Evolutionary conservation across 2,113 vertebrate species (phyloP).

Genomic region (Dermatemys mawii): DNA sequence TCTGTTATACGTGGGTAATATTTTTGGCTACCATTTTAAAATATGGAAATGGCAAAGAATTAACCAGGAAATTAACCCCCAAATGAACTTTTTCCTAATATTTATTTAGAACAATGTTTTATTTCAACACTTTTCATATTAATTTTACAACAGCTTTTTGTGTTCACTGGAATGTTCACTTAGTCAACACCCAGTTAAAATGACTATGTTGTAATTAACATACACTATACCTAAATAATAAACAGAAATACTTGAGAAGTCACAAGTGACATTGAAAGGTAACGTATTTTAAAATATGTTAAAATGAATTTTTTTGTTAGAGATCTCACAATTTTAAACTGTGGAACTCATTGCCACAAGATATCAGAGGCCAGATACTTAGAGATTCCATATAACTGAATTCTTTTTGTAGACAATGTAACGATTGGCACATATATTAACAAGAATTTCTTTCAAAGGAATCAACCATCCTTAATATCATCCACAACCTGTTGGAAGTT

Average conservation of each 20-base stretch:
- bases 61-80: background rate
- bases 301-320: background rate
- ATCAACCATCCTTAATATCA: background rate
- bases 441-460: background rate
- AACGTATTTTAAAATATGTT: background rate
- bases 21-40: background rate
- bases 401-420: too few species aligned
- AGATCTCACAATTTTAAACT: background rate
- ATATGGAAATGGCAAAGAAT: background rate
- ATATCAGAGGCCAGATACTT: background rate
- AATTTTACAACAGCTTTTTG: background rate
- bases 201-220: background rate
- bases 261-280: background rate
- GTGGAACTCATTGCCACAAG: background rate
- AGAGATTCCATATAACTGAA: too few species aligned
- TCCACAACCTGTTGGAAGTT: background rate
- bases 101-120: background rate
- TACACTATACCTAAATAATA: background rate
- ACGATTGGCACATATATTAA: background rate
- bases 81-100: background rate
- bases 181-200: background rate
- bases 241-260: background rate
- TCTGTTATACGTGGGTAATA: background rate
- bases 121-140: background rate
- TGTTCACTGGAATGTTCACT: background rate